phyloP scores from a whole-genome alignment of 2,797 vertebrate genomes.

The Phoebastria nigripes region DNA sequence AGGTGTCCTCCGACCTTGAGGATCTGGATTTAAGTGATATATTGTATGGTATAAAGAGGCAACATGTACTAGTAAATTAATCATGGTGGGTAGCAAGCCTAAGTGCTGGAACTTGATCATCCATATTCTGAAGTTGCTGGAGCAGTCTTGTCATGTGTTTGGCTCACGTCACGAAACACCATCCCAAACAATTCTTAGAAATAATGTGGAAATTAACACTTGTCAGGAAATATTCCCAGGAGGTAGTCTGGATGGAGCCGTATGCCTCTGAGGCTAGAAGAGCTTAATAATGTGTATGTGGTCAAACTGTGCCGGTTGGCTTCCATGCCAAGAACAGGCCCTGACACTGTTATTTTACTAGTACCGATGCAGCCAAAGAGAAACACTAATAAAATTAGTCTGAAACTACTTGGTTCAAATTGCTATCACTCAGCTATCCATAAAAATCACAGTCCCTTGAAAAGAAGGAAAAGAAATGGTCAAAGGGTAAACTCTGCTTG shows the following conservation, averaged over 20 bases:
- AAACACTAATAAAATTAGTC: not conserved
- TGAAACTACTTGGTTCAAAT: not conserved
- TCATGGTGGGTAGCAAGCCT: not conserved
- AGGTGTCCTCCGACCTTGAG: not conserved
- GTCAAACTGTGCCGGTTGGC: not conserved
- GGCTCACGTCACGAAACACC: not conserved
- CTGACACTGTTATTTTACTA: not conserved
- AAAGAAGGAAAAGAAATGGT: not conserved
- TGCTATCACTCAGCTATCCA: not conserved
- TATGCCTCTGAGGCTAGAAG: not conserved
- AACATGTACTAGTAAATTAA: not conserved
- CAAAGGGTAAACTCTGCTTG: not conserved
- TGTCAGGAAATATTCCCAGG: not conserved
- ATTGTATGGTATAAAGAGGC: not conserved
- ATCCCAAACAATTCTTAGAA: not conserved
- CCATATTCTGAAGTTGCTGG: not conserved
- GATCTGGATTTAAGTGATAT: not conserved
- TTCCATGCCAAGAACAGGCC: not conserved
- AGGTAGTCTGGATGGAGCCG: not conserved
- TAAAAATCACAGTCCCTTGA: not conserved
- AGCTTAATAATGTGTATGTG: not conserved
- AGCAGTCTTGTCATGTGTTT: not conserved
- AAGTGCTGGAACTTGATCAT: not conserved
- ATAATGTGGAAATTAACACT: not conserved
- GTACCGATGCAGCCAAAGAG: not conserved